Evolutionary conservation across 2,113 vertebrate species (phyloP).

Genomic region (Plecturocebus donacophilus): DNA sequence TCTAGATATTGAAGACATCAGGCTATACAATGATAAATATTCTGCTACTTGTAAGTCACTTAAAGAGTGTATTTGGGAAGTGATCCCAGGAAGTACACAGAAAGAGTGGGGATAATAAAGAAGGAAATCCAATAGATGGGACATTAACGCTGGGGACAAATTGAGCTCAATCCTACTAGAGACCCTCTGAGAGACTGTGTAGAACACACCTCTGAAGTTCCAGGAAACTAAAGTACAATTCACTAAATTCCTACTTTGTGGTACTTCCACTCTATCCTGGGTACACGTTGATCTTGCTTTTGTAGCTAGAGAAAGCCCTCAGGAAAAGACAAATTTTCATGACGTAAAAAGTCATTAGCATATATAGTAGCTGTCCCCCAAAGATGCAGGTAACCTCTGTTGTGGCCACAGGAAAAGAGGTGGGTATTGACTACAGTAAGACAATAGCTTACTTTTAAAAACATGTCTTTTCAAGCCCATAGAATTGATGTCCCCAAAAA

Average conservation of each 20-base stretch:
- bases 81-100: neutral
- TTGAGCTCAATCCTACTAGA: neutral
- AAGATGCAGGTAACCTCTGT: neutral
- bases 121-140: neutral
- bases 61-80: neutral
- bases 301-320: neutral
- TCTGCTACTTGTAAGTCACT: neutral
- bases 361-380: neutral
- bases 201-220: neutral
- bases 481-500: neutral
- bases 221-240: neutral
- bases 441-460: neutral
- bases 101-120: neutral
- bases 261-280: neutral
- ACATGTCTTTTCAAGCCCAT: neutral
- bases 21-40: neutral
- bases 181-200: neutral
- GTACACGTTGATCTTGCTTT: neutral
- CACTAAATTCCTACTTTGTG: neutral
- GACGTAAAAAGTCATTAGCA: neutral
- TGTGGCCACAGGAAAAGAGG: neutral
- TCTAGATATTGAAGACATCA: neutral
- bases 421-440: neutral
- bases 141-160: neutral
- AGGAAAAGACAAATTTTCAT: neutral